These are phyloP conservation scores for Peromyscus californicus DNA, from an alignment of 2,113 vertebrate species.

Conservation along the genomic window DNA sequence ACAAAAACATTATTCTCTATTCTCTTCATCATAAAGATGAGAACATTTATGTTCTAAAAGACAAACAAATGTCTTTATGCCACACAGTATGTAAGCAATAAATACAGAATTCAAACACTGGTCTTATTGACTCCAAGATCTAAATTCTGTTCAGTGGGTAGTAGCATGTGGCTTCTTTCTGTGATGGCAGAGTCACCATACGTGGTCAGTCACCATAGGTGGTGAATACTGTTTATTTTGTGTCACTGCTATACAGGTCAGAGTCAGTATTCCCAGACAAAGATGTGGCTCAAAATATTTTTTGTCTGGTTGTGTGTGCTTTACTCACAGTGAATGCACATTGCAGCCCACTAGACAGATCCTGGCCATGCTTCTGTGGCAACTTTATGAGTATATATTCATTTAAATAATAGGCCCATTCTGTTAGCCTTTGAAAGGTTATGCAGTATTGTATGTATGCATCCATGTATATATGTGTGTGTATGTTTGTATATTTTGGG, in stretches of 20 bases:
- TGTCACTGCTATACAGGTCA: rapidly evolving
- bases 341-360: not conserved
- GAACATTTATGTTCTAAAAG: not conserved
- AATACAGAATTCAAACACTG: not conserved
- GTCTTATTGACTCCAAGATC: not conserved
- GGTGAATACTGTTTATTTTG: not conserved
- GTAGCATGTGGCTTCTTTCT: not conserved
- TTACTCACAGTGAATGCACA: not conserved
- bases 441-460: not conserved
- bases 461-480: too few relatives aligned
- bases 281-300: not conserved
- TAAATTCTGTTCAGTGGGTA: not conserved
- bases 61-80: not conserved
- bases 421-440: not conserved
- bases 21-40: not conserved
- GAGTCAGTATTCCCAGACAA: not conserved
- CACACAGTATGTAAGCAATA: not conserved
- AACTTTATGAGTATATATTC: rapidly evolving
- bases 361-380: rapidly evolving
- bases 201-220: too few relatives aligned
- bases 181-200: rapidly evolving
- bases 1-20: not conserved
- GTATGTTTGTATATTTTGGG: not conserved
- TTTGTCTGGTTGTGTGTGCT: not conserved
- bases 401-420: not conserved